These are phyloP conservation scores for Trogon melanurus DNA, from an alignment of 2,113 vertebrate species.

Conservation along the genomic window DNA sequence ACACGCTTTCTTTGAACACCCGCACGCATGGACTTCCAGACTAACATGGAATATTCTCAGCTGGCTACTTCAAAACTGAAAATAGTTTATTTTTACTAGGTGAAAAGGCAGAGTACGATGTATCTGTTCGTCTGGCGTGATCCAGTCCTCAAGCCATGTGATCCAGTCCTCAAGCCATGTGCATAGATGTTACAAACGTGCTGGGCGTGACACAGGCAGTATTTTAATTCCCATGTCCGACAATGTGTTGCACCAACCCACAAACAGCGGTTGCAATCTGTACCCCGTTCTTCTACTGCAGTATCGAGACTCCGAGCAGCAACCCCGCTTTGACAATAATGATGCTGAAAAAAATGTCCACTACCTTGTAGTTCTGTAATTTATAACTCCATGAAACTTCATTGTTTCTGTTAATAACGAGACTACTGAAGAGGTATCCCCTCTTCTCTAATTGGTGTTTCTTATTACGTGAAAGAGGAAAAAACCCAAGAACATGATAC, in stretches of 20 bases:
- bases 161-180: background rate
- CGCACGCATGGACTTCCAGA: background rate
- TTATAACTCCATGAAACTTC: background rate
- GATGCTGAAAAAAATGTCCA: accelerated
- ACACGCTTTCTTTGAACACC: background rate
- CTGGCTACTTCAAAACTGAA: background rate
- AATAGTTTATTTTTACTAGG: background rate
- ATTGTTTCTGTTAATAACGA: background rate
- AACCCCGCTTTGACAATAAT: background rate
- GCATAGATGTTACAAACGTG: background rate
- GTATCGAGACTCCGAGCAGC: background rate
- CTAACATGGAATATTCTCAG: background rate
- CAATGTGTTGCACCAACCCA: background rate
- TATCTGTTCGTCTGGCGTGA: background rate
- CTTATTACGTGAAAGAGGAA: background rate
- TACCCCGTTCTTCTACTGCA: background rate
- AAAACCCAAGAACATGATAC: background rate
- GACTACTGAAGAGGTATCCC: background rate
- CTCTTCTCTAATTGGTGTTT: background rate
- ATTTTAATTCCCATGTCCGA: background rate
- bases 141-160: background rate
- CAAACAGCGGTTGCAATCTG: background rate
- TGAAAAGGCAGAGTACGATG: background rate
- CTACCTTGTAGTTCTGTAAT: background rate
- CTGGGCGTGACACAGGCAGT: background rate